Conservation (phyloP, 1,140 invertebrate genomes). For the Scaptomyza hsui region DNA sequence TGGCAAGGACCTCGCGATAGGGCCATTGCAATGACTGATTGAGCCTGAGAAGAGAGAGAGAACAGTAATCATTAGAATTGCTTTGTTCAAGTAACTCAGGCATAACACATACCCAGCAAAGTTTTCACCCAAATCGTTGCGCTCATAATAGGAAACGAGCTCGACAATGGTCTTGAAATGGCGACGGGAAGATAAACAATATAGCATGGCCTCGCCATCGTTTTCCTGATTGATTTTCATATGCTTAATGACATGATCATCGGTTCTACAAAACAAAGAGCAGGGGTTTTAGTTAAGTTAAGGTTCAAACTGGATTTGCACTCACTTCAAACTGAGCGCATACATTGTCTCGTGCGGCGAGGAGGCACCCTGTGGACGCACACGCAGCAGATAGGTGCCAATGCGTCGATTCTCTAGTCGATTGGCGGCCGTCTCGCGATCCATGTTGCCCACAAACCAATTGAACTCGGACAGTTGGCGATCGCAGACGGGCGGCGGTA, state of each 20-base stretch:
- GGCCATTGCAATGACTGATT: constrained; percentile 91
- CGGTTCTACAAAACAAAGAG: constrained; percentile 58
- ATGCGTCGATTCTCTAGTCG: constrained; percentile 91
- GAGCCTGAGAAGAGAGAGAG: constrained; percentile 84
- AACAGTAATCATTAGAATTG: neutral
- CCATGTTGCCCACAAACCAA: constrained; percentile 93
- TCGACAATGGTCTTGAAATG: constrained; percentile 95
- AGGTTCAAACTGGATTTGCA: constrained; percentile 41
- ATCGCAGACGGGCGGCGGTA: constrained; percentile 85
- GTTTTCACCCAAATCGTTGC: constrained; percentile 94
- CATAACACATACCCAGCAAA: constrained; percentile 89
- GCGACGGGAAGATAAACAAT: constrained; percentile 94
- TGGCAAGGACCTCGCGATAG: constrained; percentile 89
- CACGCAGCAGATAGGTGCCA: constrained; percentile 95
- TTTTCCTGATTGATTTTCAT: constrained; percentile 92
- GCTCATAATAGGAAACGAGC: constrained; percentile 95
- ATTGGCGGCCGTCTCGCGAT: constrained; percentile 91
- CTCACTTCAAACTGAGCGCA: constrained; percentile 95
- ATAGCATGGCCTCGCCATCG: constrained; percentile 87
- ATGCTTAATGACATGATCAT: constrained; percentile 88
- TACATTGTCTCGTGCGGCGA: constrained; percentile 89
- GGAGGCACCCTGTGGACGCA: constrained; percentile 88
- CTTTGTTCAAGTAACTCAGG: neutral
- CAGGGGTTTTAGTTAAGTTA: neutral
- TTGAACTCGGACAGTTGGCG: constrained; percentile 81